Conservation (phyloP, 2,113 vertebrate species). For the Cephalopterus ornatus region DNA sequence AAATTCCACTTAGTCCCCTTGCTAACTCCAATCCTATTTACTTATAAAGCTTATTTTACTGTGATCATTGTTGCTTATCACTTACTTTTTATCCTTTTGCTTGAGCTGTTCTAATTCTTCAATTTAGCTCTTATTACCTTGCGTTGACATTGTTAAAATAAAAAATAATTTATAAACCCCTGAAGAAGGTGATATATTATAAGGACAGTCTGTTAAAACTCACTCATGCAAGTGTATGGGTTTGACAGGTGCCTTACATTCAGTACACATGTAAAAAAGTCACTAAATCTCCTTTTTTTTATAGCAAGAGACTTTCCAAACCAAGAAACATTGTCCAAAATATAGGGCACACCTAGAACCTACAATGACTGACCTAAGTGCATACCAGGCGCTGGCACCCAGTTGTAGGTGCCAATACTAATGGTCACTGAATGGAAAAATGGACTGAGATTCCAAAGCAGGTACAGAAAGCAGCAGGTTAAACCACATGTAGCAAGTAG, state of each 20-base stretch:
- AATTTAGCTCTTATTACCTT: not conserved
- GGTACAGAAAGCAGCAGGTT: not conserved
- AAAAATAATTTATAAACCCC: not conserved
- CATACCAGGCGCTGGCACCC: not conserved
- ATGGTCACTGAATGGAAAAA: not conserved
- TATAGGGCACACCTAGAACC: not conserved
- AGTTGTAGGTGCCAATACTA: not conserved
- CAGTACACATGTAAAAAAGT: not conserved
- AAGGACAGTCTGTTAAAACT: not conserved
- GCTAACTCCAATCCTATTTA: not conserved
- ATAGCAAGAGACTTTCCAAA: not conserved
- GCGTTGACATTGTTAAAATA: not conserved
- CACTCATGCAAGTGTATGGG: not conserved
- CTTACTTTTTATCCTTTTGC: not conserved
- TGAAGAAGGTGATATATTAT: not conserved
- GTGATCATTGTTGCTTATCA: not conserved
- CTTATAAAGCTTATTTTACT: not conserved
- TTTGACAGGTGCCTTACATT: not conserved
- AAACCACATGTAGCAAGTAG: not conserved
- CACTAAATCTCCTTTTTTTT: not conserved
- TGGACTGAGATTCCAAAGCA: not conserved
- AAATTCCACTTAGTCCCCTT: not conserved
- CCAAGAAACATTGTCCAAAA: not conserved
- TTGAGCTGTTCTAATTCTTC: not conserved
- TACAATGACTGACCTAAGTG: accelerated